Base-by-base conservation (phyloP, 2,113 vertebrate genomes). In the Xiphophorus couchianus region DNA sequence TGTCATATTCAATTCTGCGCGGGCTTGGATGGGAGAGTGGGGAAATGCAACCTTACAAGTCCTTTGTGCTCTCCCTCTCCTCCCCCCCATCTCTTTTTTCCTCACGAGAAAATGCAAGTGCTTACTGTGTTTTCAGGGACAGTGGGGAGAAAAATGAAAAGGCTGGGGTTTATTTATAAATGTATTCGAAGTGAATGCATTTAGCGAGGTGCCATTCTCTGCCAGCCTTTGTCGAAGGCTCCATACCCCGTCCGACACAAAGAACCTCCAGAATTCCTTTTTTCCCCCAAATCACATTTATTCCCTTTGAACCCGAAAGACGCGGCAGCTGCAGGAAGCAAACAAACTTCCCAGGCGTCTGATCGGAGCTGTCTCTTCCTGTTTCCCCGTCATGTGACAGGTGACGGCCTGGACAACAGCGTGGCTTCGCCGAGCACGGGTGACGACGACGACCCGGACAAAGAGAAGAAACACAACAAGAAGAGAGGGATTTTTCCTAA, bases 391-490 rank as follows among this genome's bases (percentile, higher is more conserved):
- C 95, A 96, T 94, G 96, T 96, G 93, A 94, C 95, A 99, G 98
- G 98, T 93, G 98, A 99, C 84, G 98, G 97, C 90, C 95, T 99
- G 96, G 98, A 99, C 96, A 99, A 99, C 96, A 99, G 98, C 91
- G 97, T 99, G 95, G 98, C 98, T 86, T 99, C 98, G 77, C 97
- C 97, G 89, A 99, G 98, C 96, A 99, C 97, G 83, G 98, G 98
- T 89, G 98, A 99, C 77, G 98, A 99, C 82, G 98, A 99, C 92
- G 98, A 99, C 96, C 98, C 98, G 87, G 98, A 99, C 95, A 99
- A 99, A 93, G 98, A 99, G 90, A 98, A 99, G 97, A 99, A 99
- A 89, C 96, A 96, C 94, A 98, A 99, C 96, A 99, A 99, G 96
- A 99, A 99, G 93, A 96, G 98, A 88, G 98, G 98, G 86, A 99